phyloP scores from a whole-genome alignment of 2,113 vertebrate genomes.

The Pelusios castaneus region DNA sequence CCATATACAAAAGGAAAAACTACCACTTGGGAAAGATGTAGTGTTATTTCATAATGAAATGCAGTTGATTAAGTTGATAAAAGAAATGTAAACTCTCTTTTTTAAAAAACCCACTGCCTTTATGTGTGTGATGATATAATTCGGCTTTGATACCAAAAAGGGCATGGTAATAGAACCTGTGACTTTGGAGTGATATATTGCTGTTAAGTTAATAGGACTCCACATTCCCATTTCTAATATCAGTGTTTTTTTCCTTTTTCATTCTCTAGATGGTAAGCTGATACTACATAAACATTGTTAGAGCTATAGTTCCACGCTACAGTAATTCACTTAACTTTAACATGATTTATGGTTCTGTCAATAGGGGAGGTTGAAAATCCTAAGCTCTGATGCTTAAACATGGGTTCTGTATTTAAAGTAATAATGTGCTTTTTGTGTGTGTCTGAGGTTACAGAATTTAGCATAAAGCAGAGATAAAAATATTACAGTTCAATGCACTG shows the following conservation, averaged over 20 bases:
- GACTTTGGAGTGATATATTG: constrained; percentile 74
- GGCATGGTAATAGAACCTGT: constrained; percentile 53
- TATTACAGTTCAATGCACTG: constrained; percentile 56
- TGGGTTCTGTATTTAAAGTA: constrained; percentile 84
- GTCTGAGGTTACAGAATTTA: constrained; percentile 51
- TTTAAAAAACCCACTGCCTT: constrained; percentile 48
- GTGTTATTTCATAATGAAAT: constrained; percentile 63
- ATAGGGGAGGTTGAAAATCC: constrained; percentile 84
- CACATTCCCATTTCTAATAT: constrained; percentile 71
- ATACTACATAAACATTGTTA: constrained; percentile 88
- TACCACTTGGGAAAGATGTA: constrained; percentile 46
- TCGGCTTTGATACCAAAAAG: constrained; percentile 62
- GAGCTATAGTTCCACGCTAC: constrained; percentile 87
- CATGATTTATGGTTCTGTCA: constrained; percentile 95
- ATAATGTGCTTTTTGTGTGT: constrained; percentile 76
- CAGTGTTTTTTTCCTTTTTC: constrained; percentile 55
- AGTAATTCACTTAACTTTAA: constrained; percentile 94
- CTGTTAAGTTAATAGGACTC: constrained; percentile 72
- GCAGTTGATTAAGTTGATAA: constrained; percentile 56
- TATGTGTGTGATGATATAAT: constrained; percentile 52
- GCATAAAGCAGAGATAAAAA: constrained; percentile 69
- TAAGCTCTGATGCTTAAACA: constrained; percentile 75
- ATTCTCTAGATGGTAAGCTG: constrained; percentile 83
- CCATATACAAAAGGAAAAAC: constrained; percentile 50
- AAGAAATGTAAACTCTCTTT: constrained; percentile 64